Percentiles rank a stretch among this genome's conserved stretches.
Conservation (phyloP, 1,140 invertebrate species). For the Arctopsyche grandis region DNA sequence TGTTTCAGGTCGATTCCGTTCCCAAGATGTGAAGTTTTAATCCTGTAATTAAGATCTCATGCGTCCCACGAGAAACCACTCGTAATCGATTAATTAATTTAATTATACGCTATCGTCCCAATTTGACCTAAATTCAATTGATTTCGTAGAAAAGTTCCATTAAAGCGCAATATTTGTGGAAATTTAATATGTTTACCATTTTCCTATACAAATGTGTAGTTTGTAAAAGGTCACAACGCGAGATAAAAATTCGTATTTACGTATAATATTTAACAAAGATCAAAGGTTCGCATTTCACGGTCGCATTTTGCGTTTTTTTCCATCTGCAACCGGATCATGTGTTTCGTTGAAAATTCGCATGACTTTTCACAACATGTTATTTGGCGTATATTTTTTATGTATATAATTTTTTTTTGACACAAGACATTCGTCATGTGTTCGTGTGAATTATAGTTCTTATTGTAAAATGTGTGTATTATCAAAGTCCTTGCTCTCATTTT, state of each 20-base stretch:
- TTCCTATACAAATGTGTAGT: neutral
- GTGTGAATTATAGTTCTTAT: neutral
- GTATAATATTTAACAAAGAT: constrained; percentile 15
- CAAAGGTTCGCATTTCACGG: constrained; percentile 18
- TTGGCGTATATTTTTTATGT: neutral
- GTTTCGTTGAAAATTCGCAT: constrained; percentile 18
- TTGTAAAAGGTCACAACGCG: constrained; percentile 13
- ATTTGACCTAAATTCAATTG: neutral
- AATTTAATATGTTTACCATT: neutral
- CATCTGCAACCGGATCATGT: constrained; percentile 14
- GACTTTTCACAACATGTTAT: neutral
- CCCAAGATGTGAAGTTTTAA: neutral
- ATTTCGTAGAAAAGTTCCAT: neutral
- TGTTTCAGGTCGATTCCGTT: neutral
- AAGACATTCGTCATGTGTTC: neutral
- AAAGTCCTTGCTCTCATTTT: constrained; percentile 1
- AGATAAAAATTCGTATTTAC: constrained; percentile 9
- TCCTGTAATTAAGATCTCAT: neutral
- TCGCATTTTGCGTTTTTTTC: constrained; percentile 7
- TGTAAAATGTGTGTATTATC: neutral
- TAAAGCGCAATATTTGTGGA: too few species aligned
- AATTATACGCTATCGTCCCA: neutral
- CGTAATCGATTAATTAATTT: constrained; percentile 12
- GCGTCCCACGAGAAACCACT: neutral
- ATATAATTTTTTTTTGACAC: neutral